Percentiles rank a stretch among this genome's conserved stretches.
These are phyloP conservation scores for Amphiprion ocellaris DNA, from an alignment of 2,113 vertebrate genomes.

Conservation along the genomic window DNA sequence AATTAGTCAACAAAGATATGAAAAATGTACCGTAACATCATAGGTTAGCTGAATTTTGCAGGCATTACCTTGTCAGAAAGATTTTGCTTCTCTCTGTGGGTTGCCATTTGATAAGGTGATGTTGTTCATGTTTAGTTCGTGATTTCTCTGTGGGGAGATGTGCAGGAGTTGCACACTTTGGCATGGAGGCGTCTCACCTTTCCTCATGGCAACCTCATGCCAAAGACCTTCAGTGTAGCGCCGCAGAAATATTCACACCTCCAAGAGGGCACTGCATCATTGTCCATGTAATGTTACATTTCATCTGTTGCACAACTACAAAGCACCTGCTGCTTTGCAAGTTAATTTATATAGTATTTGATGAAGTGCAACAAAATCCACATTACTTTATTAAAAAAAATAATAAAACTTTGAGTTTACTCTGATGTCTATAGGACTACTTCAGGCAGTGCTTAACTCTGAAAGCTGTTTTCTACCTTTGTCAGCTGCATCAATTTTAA, in stretches of 20 bases:
- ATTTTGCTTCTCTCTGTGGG: constrained; percentile 1
- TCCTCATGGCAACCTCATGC: not conserved
- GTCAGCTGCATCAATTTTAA: not conserved
- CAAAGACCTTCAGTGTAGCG: constrained; percentile 1
- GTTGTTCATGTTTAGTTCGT: not conserved
- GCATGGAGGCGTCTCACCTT: constrained; percentile 8
- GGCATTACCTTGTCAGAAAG: constrained; percentile 6
- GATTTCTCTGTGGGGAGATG: constrained; percentile 12
- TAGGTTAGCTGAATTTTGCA: not conserved
- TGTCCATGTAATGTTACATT: constrained; percentile 1
- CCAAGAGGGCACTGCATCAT: not conserved
- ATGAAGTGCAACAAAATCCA: not conserved
- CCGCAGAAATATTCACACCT: not conserved
- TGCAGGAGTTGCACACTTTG: constrained; percentile 1
- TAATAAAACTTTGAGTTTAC: not conserved
- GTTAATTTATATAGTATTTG: not conserved
- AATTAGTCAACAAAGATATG: not conserved
- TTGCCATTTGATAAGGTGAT: constrained; percentile 14
- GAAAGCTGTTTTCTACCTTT: not conserved
- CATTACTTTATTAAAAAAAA: constrained; percentile 1
- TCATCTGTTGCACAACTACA: constrained; percentile 2
- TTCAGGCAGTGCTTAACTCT: not conserved
- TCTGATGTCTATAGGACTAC: not conserved
- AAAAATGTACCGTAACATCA: not conserved
- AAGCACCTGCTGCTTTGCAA: not conserved